Evolutionary conservation across 2,888 invertebrate genomes (phyloP).

Genomic region (Pollenia amentaria): DNA sequence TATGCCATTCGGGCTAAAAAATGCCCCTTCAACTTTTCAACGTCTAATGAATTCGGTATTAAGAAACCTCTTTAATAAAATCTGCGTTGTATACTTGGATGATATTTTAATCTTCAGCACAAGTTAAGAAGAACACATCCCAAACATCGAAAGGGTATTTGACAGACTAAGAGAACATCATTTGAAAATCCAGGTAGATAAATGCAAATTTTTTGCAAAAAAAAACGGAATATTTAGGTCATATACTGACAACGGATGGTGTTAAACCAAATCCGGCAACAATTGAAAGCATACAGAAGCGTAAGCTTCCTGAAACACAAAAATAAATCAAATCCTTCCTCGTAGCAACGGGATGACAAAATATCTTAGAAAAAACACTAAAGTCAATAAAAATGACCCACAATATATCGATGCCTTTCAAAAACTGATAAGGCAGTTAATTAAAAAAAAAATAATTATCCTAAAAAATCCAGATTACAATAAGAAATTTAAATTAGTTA

Average conservation of each 20-base stretch:
- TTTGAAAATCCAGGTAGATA: background rate
- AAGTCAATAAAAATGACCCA: background rate
- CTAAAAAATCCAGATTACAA: too few relatives aligned
- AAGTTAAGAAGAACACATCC: background rate
- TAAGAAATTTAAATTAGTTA: too few relatives aligned
- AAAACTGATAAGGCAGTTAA: background rate
- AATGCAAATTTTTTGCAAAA: background rate
- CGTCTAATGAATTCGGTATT: background rate
- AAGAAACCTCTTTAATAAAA: background rate
- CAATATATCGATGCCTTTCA: background rate
- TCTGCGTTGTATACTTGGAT: background rate
- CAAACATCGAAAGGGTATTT: too few relatives aligned
- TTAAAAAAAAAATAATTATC: too few relatives aligned
- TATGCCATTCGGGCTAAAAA: background rate
- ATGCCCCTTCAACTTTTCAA: conserved; percentile 16
- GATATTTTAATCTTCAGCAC: conserved; percentile 4
- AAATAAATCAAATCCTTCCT: conserved; percentile 3
- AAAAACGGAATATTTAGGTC: background rate
- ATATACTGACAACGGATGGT: background rate
- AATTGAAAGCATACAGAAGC: conserved; percentile 3
- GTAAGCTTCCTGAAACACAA: conserved; percentile 2
- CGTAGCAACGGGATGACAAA: background rate
- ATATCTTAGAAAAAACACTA: background rate
- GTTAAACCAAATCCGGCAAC: conserved; percentile 1
- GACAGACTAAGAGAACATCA: too few relatives aligned